Evolutionary conservation across 2,888 invertebrate genomes (phyloP).

Genomic region (Drosophila picticornis): DNA sequence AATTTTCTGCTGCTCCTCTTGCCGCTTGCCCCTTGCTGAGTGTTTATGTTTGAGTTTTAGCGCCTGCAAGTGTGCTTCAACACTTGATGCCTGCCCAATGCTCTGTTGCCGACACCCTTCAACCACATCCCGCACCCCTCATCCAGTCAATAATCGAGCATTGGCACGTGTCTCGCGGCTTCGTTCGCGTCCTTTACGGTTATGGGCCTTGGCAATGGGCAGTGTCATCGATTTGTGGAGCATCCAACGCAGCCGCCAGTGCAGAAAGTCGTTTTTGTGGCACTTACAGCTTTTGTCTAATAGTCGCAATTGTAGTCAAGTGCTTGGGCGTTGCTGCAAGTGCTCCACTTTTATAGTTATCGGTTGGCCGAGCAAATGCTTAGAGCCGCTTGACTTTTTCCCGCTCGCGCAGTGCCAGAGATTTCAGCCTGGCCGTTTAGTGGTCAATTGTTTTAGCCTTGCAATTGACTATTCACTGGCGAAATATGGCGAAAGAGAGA

Average conservation of each 20-base stretch:
- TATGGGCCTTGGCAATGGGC: constrained; percentile 42
- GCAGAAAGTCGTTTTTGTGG: constrained; percentile 26
- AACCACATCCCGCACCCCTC: neutral
- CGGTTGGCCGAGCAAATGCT: constrained; percentile 29
- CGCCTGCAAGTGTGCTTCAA: constrained; percentile 50
- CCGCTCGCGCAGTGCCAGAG: neutral
- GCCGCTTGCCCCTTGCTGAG: constrained; percentile 8
- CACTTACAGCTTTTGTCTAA: constrained; percentile 48
- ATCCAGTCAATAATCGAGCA: constrained; percentile 38
- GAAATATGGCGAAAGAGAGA: neutral
- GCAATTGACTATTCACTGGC: constrained; percentile 17
- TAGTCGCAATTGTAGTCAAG: constrained; percentile 68
- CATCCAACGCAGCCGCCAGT: constrained; percentile 3
- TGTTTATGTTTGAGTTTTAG: constrained; percentile 59
- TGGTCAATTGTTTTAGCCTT: constrained; percentile 60
- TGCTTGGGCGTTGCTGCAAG: constrained; percentile 51
- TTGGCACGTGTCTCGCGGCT: constrained; percentile 65
- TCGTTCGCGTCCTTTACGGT: constrained; percentile 58
- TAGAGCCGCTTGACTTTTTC: constrained; percentile 16
- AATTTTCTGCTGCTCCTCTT: constrained; percentile 42
- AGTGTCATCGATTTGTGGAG: constrained; percentile 3
- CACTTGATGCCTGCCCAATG: constrained; percentile 12
- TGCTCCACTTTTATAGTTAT: constrained; percentile 50
- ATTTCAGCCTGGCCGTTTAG: constrained; percentile 40
- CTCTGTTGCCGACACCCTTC: neutral